Evolutionary conservation across 2,113 vertebrate species (phyloP).

Genomic region (Eolophus roseicapilla): DNA sequence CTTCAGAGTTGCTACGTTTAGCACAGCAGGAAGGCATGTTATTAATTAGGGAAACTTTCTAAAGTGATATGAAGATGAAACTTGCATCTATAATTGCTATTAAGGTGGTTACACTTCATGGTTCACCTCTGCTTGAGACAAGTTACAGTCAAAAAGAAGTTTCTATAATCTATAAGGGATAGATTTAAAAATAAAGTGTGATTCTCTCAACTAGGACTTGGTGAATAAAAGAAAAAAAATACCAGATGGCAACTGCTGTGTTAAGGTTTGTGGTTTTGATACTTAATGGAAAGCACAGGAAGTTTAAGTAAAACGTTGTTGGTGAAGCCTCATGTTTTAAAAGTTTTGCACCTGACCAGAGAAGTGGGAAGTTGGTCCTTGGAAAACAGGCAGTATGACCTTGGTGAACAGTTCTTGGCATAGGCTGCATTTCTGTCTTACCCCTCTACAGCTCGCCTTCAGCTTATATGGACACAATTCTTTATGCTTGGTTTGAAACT

Average conservation of each 20-base stretch:
- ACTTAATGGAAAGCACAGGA: neutral
- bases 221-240: neutral
- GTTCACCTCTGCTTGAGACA: neutral
- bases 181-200: neutral
- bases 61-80: neutral
- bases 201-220: neutral
- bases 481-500: neutral
- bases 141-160: neutral
- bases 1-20: neutral
- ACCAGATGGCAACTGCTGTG: neutral
- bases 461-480: neutral
- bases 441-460: neutral
- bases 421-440: neutral
- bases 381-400: neutral
- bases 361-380: neutral
- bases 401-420: accelerated
- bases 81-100: neutral
- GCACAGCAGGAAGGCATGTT: neutral
- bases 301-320: neutral
- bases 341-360: neutral
- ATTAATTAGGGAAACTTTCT: slow-evolving; percentile 11
- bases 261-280: neutral
- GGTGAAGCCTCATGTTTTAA: neutral
- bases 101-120: neutral
- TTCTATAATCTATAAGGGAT: neutral